These are phyloP conservation scores for Troglohyphantes excavatus DNA, from an alignment of 2,888 invertebrate species.

Conservation along the genomic window DNA sequence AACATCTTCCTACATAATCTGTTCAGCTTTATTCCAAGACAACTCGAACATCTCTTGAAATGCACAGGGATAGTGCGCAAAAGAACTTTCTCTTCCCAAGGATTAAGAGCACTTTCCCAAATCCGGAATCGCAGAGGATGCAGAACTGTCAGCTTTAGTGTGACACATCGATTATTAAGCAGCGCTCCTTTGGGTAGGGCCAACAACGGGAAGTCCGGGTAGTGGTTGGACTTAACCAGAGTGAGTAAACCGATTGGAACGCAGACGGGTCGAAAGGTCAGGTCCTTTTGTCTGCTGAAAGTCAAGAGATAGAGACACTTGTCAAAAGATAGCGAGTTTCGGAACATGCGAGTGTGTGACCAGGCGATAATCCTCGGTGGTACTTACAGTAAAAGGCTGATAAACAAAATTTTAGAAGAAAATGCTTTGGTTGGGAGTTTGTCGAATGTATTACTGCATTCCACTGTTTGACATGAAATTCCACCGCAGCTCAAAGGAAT, in stretches of 20 bases:
- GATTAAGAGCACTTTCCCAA: constrained; percentile 14
- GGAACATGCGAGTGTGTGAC: background rate
- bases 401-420: background rate
- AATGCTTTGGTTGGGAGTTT: background rate
- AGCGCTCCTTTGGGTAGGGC: background rate
- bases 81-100: background rate
- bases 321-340: background rate
- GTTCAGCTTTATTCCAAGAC: background rate
- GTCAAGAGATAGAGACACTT: constrained; percentile 19
- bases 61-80: background rate
- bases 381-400: background rate
- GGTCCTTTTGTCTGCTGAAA: constrained; percentile 29
- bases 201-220: constrained; percentile 47
- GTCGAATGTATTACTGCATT: background rate
- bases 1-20: background rate
- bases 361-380: background rate
- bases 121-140: constrained; percentile 7
- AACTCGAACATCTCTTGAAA: background rate
- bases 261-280: constrained; percentile 45
- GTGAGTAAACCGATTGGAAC: constrained; percentile 1
- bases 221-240: constrained; percentile 12
- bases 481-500: background rate
- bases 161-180: constrained; percentile 40
- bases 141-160: constrained; percentile 37
- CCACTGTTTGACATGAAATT: background rate